These are phyloP conservation scores for Dicycla oo DNA, from an alignment of 2,888 invertebrate species.

Conservation along the genomic window DNA sequence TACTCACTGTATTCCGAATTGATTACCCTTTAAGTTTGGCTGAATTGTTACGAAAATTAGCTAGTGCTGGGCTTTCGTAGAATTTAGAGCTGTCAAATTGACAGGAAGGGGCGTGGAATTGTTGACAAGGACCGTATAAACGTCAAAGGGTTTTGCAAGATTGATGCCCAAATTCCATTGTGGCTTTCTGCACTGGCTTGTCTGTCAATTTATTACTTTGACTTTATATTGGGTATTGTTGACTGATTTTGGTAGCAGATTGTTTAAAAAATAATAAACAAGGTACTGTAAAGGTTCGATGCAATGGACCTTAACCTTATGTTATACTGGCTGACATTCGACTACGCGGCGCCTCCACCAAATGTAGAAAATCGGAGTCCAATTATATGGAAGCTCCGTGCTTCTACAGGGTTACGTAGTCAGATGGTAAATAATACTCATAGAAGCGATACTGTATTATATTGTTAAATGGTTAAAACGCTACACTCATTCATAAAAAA, in stretches of 20 bases:
- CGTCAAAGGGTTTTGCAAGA: constrained; percentile 62
- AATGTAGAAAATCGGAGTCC: no score
- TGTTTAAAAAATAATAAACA: no score
- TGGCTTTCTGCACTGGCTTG: constrained; percentile 57
- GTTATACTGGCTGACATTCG: no score
- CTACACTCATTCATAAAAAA: no score
- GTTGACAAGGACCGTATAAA: constrained; percentile 62
- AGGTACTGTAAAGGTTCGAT: no score
- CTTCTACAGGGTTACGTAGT: no score
- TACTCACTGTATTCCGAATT: constrained; percentile 49
- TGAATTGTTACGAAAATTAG: constrained; percentile 54
- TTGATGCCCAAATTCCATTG: constrained; percentile 59
- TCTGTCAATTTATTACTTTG: constrained; percentile 40
- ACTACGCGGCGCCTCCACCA: no score
- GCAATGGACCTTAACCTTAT: no score
- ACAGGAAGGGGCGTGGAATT: constrained; percentile 61
- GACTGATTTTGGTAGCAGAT: not conserved
- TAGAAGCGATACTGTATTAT: no score
- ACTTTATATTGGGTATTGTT: constrained; percentile 3
- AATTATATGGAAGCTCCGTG: no score
- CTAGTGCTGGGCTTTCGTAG: constrained; percentile 34
- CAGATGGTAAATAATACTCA: no score
- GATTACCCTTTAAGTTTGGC: constrained; percentile 45
- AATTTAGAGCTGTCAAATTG: constrained; percentile 61
- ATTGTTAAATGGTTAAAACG: no score